Conservation (phyloP, 2,113 vertebrate species). For the Microcebus lehilahytsara region DNA sequence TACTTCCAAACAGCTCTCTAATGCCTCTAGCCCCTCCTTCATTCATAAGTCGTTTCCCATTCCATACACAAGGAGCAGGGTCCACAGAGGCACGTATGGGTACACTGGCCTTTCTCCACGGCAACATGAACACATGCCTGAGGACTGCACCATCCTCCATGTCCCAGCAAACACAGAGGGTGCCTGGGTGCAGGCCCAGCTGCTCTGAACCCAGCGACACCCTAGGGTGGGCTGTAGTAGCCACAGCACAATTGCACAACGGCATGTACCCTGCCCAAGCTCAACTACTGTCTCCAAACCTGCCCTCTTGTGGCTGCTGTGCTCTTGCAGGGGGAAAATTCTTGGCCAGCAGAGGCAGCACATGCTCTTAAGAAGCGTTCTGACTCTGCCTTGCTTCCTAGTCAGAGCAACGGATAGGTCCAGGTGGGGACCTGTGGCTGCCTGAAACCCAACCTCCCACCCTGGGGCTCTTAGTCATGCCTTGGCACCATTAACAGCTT, state of each 20-base stretch:
- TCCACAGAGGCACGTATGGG: neutral
- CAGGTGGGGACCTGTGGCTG: neutral
- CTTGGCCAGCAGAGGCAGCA: neutral
- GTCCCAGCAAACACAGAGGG: neutral
- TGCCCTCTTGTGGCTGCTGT: accelerated
- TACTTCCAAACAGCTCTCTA: neutral
- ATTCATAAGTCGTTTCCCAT: accelerated
- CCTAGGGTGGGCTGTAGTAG: neutral
- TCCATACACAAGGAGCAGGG: accelerated
- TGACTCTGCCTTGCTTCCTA: neutral
- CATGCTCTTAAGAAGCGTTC: neutral
- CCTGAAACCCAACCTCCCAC: neutral
- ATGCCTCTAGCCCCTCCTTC: neutral
- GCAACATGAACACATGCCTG: neutral
- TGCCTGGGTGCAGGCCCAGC: neutral
- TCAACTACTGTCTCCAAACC: neutral
- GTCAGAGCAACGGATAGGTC: neutral
- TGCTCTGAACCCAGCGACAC: neutral
- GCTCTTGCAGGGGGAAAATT: neutral
- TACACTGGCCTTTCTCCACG: neutral
- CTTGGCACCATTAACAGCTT: neutral
- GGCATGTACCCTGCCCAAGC: neutral
- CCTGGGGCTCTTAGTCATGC: neutral
- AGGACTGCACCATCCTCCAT: neutral
- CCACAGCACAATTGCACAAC: too few species aligned